Percentiles rank a stretch among this genome's conserved stretches.
Evolutionary conservation across 1,140 invertebrate species (phyloP).

Genomic region (Apolygus lucorum): DNA sequence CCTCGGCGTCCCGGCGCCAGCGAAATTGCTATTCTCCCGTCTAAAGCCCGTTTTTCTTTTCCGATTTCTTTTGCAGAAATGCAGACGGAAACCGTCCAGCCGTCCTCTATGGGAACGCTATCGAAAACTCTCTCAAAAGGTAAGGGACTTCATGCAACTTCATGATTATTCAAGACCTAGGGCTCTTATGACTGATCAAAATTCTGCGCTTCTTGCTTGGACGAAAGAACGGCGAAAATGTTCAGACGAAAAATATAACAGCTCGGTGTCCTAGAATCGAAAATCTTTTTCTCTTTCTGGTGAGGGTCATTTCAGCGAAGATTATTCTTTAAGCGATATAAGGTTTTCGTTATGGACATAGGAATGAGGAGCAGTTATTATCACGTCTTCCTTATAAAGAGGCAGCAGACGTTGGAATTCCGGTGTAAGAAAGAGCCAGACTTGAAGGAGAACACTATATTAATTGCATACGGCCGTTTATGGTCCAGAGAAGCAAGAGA

Average conservation of each 20-base stretch:
- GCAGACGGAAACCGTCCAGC: not conserved
- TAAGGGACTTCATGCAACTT: no score
- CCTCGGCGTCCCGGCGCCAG: not conserved
- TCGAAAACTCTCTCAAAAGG: not conserved
- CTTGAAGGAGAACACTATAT: not conserved
- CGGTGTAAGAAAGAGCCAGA: not conserved
- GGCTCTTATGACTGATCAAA: not conserved
- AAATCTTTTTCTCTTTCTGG: no score
- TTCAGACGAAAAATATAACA: not conserved
- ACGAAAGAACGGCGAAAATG: not conserved
- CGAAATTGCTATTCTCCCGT: not conserved
- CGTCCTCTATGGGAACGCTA: not conserved
- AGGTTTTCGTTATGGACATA: not conserved
- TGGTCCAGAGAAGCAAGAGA: not conserved
- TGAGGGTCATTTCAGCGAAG: not conserved
- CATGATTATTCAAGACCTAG: constrained; percentile 1
- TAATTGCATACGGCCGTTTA: not conserved
- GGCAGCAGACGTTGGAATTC: not conserved
- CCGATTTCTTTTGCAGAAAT: not conserved
- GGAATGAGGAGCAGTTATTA: constrained; percentile 8
- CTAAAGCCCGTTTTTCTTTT: not conserved
- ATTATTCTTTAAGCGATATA: not conserved
- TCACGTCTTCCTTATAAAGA: not conserved
- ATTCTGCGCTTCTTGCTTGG: not conserved
- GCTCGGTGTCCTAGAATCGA: not conserved